Evolutionary conservation across 2,797 vertebrate genomes (phyloP), one percentile per base, ranked within the genome.

Genomic region (Microhierax caerulescens): DNA sequence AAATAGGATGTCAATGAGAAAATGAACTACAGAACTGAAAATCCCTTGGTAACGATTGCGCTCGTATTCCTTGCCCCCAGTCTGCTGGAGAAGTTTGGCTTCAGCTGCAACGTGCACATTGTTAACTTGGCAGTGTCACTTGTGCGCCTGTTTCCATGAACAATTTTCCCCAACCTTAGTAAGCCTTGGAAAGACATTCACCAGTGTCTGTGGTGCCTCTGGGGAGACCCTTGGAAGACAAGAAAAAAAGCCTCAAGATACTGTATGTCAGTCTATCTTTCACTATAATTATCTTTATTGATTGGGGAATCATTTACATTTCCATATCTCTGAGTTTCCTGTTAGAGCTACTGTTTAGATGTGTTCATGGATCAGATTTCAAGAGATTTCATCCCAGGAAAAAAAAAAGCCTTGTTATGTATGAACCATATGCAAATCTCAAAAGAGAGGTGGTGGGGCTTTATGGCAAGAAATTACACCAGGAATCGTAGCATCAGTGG

Each of bases 201-300:
- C 88, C 91, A 90, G 73, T 59, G 91, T 93, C 88, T 95, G 85
- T 34, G 74, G 79, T 88, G 85, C 92, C 96, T 39, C 97, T 95
- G 88, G 97, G 93, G 97, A 97, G 63, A 70, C 90, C 82, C 91
- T 95, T 88, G 91, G 93, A 96, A 97, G 94, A 92, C 91, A 86
- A 95, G 95, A 47, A 94, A 79, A 95, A 96, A 95, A 95, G 93
- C 93, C 93, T 95, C 85, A 48, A 95, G 95, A 97, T 60, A 93
- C 88, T 96, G 86, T 79, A 79, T 85, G 92, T 95, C 95, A 95
- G 94, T 94, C 94, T 97, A 68, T 93, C 93, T 97, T 94, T 95
- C 90, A 61, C 86, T 96, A 88, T 96, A 96, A 96, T 96, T 96
- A 95, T 95, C 97, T 96, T 93, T 96, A 96, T 97, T 96, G 97